Percentiles rank a stretch among this genome's conserved stretches.
These are phyloP conservation scores for Lindbergichthys nudifrons DNA, from an alignment of 2,797 vertebrate species.

Conservation along the genomic window DNA sequence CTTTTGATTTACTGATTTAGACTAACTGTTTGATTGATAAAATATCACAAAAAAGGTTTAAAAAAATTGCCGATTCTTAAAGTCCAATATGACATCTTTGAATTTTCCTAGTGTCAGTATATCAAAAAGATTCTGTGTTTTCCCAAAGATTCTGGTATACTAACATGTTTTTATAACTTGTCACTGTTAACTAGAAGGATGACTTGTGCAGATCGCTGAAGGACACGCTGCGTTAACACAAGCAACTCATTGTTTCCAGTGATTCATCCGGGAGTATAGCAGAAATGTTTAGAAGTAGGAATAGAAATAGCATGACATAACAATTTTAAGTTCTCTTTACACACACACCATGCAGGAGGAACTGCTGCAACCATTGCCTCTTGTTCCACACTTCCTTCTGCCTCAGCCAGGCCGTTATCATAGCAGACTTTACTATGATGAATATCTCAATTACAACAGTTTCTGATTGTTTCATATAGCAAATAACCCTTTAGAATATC, in stretches of 20 bases:
- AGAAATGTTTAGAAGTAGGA: background rate
- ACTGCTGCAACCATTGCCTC: constrained; percentile 15
- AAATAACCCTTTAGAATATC: background rate
- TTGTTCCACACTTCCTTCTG: constrained; percentile 25
- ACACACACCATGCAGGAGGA: constrained; percentile 3
- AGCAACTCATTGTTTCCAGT: background rate
- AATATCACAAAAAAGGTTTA: too few species aligned
- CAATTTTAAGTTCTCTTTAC: background rate
- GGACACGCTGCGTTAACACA: background rate
- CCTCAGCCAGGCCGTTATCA: background rate
- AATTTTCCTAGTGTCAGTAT: too few species aligned
- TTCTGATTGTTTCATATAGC: background rate
- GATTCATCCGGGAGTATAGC: background rate
- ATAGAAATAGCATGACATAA: background rate
- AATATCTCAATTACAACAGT: background rate
- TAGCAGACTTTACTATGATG: background rate
- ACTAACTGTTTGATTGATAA: too few species aligned
- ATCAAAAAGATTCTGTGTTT: too few species aligned
- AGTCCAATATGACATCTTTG: too few species aligned
- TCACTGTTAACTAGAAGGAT: background rate
- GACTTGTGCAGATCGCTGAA: background rate
- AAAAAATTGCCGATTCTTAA: too few species aligned
- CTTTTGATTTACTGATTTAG: too few species aligned
- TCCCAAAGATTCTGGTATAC: too few species aligned
- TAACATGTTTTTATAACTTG: too few species aligned